Percentiles rank a stretch among this genome's conserved stretches.
phyloP scores from a whole-genome alignment of 1,140 invertebrate genomes.

The Panonychus citri region DNA sequence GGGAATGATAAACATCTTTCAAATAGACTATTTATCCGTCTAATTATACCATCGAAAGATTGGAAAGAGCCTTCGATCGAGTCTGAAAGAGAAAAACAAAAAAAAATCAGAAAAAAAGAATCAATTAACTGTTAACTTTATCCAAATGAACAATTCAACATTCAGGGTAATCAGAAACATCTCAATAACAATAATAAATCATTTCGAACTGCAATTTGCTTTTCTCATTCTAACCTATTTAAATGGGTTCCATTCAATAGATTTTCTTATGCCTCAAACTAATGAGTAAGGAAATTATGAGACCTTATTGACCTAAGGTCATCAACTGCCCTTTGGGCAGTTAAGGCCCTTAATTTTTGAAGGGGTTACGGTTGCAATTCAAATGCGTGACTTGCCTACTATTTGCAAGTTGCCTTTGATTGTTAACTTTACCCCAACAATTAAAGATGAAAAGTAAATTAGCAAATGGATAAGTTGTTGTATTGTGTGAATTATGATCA shows the following conservation, averaged over 20 bases:
- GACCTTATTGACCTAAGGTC: neutral
- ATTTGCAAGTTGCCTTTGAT: neutral
- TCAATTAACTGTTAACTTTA: too few species aligned
- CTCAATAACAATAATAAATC: too few species aligned
- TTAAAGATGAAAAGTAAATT: neutral
- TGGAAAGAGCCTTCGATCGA: neutral
- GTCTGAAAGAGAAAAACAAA: neutral
- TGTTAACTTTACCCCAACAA: neutral
- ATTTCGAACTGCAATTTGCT: neutral
- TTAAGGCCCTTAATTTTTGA: conserved; percentile 5
- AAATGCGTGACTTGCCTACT: neutral
- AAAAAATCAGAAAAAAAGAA: neutral
- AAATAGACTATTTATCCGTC: neutral
- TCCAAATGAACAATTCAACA: too few species aligned
- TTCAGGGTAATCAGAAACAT: too few species aligned
- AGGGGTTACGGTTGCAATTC: neutral
- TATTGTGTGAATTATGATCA: too few species aligned
- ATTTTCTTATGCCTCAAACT: conserved; percentile 6
- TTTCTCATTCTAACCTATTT: neutral
- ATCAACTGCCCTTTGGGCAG: neutral
- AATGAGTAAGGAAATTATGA: conserved; percentile 11
- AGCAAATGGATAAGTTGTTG: too few species aligned
- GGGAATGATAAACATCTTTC: conserved; percentile 1
- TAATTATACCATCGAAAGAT: neutral
- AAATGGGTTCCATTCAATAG: neutral